A percentile compares a stretch with the other conserved stretches of the same genome.
These are phyloP conservation scores for Leucophora obtusa DNA, from an alignment of 2,888 invertebrate genomes.

Conservation along the genomic window DNA sequence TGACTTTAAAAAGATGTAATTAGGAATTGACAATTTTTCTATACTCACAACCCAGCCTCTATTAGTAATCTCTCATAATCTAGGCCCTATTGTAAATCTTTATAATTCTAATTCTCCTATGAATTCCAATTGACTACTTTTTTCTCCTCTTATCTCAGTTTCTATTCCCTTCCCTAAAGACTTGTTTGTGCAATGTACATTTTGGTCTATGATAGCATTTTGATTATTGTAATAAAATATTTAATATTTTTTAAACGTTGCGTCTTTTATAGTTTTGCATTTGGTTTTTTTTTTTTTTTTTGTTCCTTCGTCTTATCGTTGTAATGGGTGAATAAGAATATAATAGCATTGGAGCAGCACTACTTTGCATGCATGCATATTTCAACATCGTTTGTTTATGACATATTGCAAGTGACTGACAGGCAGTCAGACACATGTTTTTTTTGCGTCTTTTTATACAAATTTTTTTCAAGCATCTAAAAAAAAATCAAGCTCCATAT, in stretches of 20 bases:
- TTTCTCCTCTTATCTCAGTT: neutral
- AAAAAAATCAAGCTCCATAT: neutral
- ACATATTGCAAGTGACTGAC: neutral
- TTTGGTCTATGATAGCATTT: slow-evolving; percentile 35
- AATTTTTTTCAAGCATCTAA: neutral
- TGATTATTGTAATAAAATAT: slow-evolving; percentile 59
- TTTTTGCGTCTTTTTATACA: neutral
- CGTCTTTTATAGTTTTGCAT: slow-evolving; percentile 33
- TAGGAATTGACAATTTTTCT: no score
- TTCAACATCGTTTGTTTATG: neutral
- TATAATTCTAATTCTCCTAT: no score
- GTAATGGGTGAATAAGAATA: neutral
- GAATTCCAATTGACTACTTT: neutral
- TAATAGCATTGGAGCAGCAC: neutral
- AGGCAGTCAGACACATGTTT: neutral
- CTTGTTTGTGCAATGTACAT: neutral
- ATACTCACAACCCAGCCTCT: no score
- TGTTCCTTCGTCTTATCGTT: neutral
- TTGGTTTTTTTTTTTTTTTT: no score
- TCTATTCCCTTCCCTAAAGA: neutral
- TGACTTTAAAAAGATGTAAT: no score
- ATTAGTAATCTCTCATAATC: no score
- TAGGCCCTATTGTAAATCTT: no score
- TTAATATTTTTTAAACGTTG: slow-evolving; percentile 59
- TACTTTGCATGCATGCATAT: neutral